Percentiles rank a stretch among this genome's conserved stretches.
phyloP scores from a whole-genome alignment of 2,797 vertebrate genomes.

The Antennarius maculatus region DNA sequence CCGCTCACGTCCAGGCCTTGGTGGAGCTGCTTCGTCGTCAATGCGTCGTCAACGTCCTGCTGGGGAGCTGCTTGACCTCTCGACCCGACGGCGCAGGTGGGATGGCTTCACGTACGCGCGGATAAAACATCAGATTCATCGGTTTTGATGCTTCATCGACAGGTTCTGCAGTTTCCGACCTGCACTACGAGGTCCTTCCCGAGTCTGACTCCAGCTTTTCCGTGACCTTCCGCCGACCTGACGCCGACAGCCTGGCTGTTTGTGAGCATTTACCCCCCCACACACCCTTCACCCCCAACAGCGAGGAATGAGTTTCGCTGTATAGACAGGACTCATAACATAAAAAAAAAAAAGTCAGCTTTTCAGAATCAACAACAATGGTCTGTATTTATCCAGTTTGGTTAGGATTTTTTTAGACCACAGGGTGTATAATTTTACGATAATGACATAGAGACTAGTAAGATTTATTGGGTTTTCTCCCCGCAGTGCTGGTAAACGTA shows the following conservation, averaged over 20 bases:
- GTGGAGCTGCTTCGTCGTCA: conserved; percentile 86
- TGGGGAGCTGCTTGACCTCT: conserved; percentile 81
- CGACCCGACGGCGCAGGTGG: conserved; percentile 62
- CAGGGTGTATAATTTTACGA: background rate
- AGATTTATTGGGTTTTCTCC: background rate
- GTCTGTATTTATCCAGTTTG: background rate
- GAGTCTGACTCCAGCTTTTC: conserved; percentile 81
- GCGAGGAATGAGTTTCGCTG: background rate
- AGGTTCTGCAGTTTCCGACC: conserved; percentile 48
- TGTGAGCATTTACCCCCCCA: conserved; percentile 70
- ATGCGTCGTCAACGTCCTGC: conserved; percentile 80
- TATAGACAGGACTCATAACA: background rate
- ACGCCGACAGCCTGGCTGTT: conserved; percentile 76
- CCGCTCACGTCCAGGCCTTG: conserved; percentile 78
- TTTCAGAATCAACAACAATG: background rate
- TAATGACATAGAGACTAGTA: conserved; percentile 5
- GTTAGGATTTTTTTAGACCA: background rate
- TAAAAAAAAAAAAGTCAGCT: background rate
- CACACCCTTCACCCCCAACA: background rate
- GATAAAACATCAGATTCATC: background rate
- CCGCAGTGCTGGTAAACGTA: conserved; percentile 81
- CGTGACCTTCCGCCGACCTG: conserved; percentile 81
- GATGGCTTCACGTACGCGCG: background rate
- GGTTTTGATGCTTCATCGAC: background rate
- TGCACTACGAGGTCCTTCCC: conserved; percentile 85